Conservation (phyloP, 2,797 vertebrate genomes). For the Tolypeutes matacus region DNA sequence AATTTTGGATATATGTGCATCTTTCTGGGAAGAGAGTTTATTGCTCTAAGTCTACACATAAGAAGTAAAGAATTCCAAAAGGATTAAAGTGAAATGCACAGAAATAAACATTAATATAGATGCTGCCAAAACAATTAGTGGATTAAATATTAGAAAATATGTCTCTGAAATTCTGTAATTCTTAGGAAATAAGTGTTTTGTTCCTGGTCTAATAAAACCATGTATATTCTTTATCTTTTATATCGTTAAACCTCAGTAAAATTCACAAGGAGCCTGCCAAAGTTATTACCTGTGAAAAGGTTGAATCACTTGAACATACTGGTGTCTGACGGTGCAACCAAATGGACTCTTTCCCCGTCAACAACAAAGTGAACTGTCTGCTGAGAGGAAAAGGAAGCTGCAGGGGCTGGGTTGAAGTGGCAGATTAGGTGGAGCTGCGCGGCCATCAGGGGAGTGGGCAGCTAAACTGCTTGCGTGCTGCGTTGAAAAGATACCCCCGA, state of each 20-base stretch:
- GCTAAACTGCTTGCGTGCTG: slow-evolving; percentile 1
- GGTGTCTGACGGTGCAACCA: neutral
- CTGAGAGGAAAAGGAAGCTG: neutral
- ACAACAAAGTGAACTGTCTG: slow-evolving; percentile 44
- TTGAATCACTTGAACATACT: neutral
- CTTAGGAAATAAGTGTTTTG: slow-evolving; percentile 30
- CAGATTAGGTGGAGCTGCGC: neutral
- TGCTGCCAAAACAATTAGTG: neutral
- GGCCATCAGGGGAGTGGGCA: neutral
- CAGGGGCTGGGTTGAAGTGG: neutral
- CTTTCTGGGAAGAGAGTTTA: neutral
- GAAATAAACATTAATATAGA: neutral
- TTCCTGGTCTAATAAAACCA: neutral
- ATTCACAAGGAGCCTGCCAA: neutral
- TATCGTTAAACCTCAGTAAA: neutral
- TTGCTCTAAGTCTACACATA: neutral
- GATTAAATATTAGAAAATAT: slow-evolving; percentile 22
- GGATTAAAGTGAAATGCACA: neutral
- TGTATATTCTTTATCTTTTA: neutral
- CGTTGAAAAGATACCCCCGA: neutral
- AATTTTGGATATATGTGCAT: neutral
- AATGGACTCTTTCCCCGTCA: neutral
- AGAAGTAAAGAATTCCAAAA: neutral
- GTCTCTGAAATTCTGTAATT: neutral
- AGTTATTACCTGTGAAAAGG: neutral